Conservation (phyloP, 2,113 vertebrate species). For the Mesitornis unicolor region DNA sequence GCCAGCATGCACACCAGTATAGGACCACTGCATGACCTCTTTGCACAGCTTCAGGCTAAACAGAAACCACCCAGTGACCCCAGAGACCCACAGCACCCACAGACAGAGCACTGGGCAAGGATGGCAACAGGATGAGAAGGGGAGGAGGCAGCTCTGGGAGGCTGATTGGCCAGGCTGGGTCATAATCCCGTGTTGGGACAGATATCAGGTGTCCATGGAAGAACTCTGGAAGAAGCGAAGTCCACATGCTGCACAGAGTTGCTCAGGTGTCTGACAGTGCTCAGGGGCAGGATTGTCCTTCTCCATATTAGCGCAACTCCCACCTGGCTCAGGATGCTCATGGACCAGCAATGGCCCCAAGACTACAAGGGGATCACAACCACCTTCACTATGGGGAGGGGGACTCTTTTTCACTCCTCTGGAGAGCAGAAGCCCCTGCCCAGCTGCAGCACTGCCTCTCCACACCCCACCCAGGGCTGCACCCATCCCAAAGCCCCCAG, state of each 20-base stretch:
- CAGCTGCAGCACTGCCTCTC: accelerated
- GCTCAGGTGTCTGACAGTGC: background rate
- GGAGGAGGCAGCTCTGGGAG: background rate
- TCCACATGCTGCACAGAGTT: accelerated
- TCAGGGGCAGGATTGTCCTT: background rate
- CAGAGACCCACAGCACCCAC: accelerated
- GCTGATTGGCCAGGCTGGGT: background rate
- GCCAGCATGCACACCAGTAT: background rate
- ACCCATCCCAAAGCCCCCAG: accelerated
- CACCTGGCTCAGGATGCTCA: background rate
- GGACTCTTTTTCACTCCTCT: accelerated
- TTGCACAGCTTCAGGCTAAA: background rate
- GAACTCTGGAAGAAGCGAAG: background rate
- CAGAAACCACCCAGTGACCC: background rate
- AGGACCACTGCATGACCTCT: background rate
- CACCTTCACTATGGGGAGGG: accelerated
- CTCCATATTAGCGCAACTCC: background rate
- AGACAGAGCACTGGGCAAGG: background rate
- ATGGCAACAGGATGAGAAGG: background rate
- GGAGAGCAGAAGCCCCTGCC: background rate
- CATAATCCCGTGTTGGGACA: accelerated
- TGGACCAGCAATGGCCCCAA: background rate
- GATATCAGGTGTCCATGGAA: background rate
- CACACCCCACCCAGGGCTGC: background rate
- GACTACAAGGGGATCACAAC: background rate